These are phyloP conservation scores for Hippocampus guttulatus DNA, from an alignment of 2,113 vertebrate genomes.

Conservation along the genomic window DNA sequence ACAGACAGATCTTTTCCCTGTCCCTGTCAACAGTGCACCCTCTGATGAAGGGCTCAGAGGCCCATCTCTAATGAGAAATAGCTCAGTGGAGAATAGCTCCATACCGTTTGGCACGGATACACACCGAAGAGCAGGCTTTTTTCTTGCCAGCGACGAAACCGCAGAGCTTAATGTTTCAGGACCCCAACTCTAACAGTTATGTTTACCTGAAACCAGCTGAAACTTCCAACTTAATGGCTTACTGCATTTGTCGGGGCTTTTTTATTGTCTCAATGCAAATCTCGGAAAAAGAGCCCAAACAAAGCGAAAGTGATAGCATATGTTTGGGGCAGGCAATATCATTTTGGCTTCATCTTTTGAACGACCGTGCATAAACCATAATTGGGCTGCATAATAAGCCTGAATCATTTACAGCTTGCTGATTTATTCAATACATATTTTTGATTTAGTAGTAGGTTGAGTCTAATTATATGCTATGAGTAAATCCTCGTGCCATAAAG, in stretches of 20 bases:
- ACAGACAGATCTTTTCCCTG: conserved; percentile 45
- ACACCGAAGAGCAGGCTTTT: conserved; percentile 47
- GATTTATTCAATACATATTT: conserved; percentile 3
- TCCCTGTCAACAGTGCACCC: conserved; percentile 33
- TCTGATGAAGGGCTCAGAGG: conserved; percentile 47
- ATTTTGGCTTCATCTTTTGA: conserved; percentile 1
- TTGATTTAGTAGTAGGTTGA: neutral
- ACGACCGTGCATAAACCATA: conserved; percentile 6
- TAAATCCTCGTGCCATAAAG: conserved; percentile 24
- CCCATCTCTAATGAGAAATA: conserved; percentile 74
- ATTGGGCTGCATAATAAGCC: conserved; percentile 10
- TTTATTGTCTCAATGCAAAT: conserved; percentile 10
- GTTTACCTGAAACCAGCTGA: conserved; percentile 30
- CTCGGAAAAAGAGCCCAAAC: conserved; percentile 2
- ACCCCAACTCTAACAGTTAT: conserved; percentile 2
- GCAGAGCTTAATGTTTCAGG: conserved; percentile 29
- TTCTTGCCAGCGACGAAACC: conserved; percentile 33
- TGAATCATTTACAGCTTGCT: neutral
- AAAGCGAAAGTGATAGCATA: conserved; percentile 9
- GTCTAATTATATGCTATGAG: conserved; percentile 7
- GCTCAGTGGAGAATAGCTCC: conserved; percentile 72
- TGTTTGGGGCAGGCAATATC: neutral
- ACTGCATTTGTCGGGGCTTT: conserved; percentile 28
- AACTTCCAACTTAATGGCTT: conserved; percentile 23
- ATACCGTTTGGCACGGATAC: conserved; percentile 70